Evolutionary conservation across 2,113 vertebrate species (phyloP), one percentile per base, ranked within the genome.

Genomic region (Apistogramma diplotaenia): DNA sequence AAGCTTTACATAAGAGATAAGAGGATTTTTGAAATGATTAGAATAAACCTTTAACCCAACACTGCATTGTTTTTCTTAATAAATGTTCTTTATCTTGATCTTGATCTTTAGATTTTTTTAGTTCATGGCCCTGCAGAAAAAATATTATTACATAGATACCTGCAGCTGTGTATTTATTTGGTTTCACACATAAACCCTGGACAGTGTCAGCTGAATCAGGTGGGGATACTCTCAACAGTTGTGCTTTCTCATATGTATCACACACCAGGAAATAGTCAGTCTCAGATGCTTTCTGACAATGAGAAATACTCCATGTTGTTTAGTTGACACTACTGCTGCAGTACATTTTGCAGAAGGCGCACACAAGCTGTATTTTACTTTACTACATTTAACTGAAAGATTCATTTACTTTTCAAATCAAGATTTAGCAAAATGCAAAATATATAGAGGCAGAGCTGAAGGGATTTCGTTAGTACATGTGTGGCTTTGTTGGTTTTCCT

Each of bases 111-210:
- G 33, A 35, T 46, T 62, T 18, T 56, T 43, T 58, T 19, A 16
- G 27, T 40, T 62, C n/a, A 9, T 46, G 8, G 53, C 11, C 43
- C n/a, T 31, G 40, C 78, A 60, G 35, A n/a, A 83, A 35, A 8
- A 23, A 46, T 55, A 46, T 58, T n/a, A 46, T 70, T 74, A 15
- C 23, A 77, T 4, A 10, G 29, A 83, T 58, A 73, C 79, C 46
- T 77, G 49, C 51, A 67, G 43, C 58, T 82, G 80, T 25, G 15
- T 84, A 8, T 84, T 71, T 80, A 15, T 35, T 53, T 70, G 40
- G 49, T 70, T 49, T 25, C 65, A 29, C 2, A 18, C 23, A 67
- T 46, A 49, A 70, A n/a, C 23, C 46, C 40, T 29, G 62, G 62
- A 46, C 25, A 70, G 5, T 70, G 16, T 70, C 23, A 70, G 40